Percentiles rank a stretch among this genome's conserved stretches.
Evolutionary conservation across 2,113 vertebrate genomes (phyloP).

Genomic region (Mesembrinibis cayennensis): DNA sequence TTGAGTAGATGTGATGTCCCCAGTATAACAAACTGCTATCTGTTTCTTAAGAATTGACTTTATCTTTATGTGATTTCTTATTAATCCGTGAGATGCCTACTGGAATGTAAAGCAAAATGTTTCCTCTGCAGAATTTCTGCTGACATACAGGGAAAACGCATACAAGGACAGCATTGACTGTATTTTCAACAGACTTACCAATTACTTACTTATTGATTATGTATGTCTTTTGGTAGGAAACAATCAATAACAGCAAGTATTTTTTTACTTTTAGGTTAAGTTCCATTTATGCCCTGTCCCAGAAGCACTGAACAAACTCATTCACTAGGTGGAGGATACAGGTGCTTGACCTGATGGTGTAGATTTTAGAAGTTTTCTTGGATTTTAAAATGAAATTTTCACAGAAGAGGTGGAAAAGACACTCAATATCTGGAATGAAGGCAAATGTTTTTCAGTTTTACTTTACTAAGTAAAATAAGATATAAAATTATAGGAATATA

Average conservation of each 20-base stretch:
- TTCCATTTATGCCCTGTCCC: not conserved
- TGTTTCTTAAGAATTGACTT: not conserved
- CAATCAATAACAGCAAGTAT: not conserved
- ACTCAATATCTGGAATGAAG: not conserved
- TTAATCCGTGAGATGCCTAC: not conserved
- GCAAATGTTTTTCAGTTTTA: not conserved
- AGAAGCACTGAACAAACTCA: not conserved
- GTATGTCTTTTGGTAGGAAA: not conserved
- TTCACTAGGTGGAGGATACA: not conserved
- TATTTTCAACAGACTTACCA: constrained; percentile 7
- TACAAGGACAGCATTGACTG: not conserved
- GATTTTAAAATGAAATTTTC: not conserved
- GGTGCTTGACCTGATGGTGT: not conserved
- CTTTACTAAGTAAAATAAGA: not conserved
- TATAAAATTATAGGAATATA: not conserved
- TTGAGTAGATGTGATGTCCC: not conserved
- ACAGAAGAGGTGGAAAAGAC: not conserved
- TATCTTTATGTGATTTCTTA: not conserved
- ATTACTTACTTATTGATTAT: constrained; percentile 15
- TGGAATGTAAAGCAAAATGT: constrained; percentile 8
- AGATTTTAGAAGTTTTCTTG: not conserved
- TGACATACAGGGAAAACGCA: not conserved
- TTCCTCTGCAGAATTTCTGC: constrained; percentile 28
- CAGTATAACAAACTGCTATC: not conserved
- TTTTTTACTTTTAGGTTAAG: not conserved